These are phyloP conservation scores for Allobates femoralis DNA, from an alignment of 2,797 vertebrate species.

Conservation along the genomic window DNA sequence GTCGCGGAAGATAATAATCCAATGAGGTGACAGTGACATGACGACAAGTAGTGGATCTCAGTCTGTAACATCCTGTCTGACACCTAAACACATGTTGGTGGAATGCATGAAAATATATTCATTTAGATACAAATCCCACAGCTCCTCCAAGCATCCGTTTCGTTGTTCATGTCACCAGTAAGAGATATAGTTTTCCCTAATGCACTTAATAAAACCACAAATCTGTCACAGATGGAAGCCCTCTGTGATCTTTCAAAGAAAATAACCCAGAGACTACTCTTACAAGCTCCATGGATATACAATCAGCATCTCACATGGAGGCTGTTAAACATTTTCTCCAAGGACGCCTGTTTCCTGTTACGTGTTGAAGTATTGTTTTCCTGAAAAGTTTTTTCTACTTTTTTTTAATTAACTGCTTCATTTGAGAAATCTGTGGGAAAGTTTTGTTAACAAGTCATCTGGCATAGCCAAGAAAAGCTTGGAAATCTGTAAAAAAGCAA, in stretches of 20 bases:
- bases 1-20: neutral
- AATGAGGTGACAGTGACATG: neutral
- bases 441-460: slow-evolving; percentile 47
- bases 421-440: slow-evolving; percentile 59
- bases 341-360: slow-evolving; percentile 59
- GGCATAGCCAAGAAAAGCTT: slow-evolving; percentile 30
- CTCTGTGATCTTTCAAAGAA: slow-evolving; percentile 35
- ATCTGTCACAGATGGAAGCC: slow-evolving; percentile 55
- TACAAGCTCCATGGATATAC: slow-evolving; percentile 25
- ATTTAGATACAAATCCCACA: neutral
- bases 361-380: slow-evolving; percentile 37
- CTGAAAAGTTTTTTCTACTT: slow-evolving; percentile 38
- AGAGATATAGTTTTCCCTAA: slow-evolving; percentile 48
- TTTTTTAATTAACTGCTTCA: slow-evolving; percentile 53
- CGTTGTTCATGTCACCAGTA: slow-evolving; percentile 19
- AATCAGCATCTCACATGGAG: slow-evolving; percentile 59
- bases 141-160: slow-evolving; percentile 7
- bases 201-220: slow-evolving; percentile 49
- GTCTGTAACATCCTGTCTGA: slow-evolving; percentile 14
- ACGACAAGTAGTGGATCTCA: slow-evolving; percentile 9
- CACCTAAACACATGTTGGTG: slow-evolving; percentile 12
- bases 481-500: neutral
- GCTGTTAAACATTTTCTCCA: slow-evolving; percentile 55
- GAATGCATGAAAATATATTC: neutral
- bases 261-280: slow-evolving; percentile 40